Conservation (phyloP, 1,140 invertebrate species). For the Dreissena polymorpha region DNA sequence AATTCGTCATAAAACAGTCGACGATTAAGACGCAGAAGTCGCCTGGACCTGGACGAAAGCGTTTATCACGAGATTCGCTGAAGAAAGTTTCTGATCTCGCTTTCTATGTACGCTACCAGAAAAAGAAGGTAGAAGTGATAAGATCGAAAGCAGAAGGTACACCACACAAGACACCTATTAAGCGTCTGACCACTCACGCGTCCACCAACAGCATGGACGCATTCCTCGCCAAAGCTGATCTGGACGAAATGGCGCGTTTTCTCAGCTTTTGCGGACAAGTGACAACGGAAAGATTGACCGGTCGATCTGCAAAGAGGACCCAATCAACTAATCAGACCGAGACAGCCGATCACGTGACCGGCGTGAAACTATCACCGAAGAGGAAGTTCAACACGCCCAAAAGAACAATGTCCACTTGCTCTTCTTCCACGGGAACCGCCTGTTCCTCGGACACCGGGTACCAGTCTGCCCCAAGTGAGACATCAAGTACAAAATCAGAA, state of each 20-base stretch:
- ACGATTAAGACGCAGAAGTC: not conserved
- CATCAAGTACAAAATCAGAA: not conserved
- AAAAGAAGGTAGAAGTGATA: slow-evolving; percentile 21
- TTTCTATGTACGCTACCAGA: slow-evolving; percentile 44
- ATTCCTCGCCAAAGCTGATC: slow-evolving; percentile 42
- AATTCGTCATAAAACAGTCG: slow-evolving; percentile 33
- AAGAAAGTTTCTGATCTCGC: slow-evolving; percentile 51
- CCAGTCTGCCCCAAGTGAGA: slow-evolving; percentile 17
- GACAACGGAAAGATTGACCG: slow-evolving; percentile 25
- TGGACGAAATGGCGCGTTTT: slow-evolving; percentile 42
- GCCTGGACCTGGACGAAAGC: not conserved
- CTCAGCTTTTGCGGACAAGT: slow-evolving; percentile 41
- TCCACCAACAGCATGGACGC: slow-evolving; percentile 48
- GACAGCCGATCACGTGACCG: not conserved
- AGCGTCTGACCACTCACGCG: slow-evolving; percentile 11
- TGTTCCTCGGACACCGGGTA: slow-evolving; percentile 43
- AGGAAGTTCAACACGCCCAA: slow-evolving; percentile 18
- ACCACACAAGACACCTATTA: slow-evolving; percentile 21
- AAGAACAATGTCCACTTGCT: not conserved
- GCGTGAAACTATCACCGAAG: slow-evolving; percentile 3
- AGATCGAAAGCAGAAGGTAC: not conserved
- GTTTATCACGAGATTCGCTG: slow-evolving; percentile 27
- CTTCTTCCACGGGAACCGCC: slow-evolving; percentile 30
- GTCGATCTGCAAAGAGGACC: not conserved
- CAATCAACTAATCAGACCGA: not conserved